Base-by-base conservation (phyloP, 2,888 invertebrate genomes). In the Acrobasis repandana region DNA sequence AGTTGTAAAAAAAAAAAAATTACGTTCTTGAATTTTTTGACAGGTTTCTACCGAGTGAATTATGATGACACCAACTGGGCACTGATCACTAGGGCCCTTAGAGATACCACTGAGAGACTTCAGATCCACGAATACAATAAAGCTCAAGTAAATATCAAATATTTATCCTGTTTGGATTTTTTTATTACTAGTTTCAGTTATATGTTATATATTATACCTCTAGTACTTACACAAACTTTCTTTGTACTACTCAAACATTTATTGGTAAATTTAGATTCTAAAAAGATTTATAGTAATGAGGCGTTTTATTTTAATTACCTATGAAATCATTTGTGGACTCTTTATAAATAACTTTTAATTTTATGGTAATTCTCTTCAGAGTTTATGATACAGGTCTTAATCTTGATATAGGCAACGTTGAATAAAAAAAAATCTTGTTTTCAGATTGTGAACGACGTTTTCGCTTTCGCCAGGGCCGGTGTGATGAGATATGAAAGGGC, bases 361-460 rank as follows among this genome's bases (percentile, higher is more conserved):
- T 28, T 28, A 28, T 28, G 6, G 28, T 28, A 8, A 28, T 28
- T 1, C 8, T 28, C 20, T 28, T 28, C 8, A 28, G 2, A 28
- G 28, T 28, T 28, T 28, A 28, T 28, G 28, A 28, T 28, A 28
- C 4, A 28, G 6, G 28, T 28, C 28, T 28, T 0, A 8, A 8
- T 2, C 28, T 28, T 28, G 28, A 28, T 28, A 6, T 6, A 28
- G 6, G 28, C 6, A 28, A 2, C 8, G 28, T 28, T 28, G 28
- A 28, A 28, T 28, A 28, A 28, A 28, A 28, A 28, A 5, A 1
- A 5, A 28, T 5, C 4, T 28, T 28, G 8, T 28, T 73, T 66
- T 16, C 64, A 91, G 91, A 88, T 91, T 33, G 88, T 96, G 1
- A 95, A 96, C 70, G 96, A 96, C 77, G 83, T 94, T 4, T 88